Evolutionary conservation across 1,140 invertebrate genomes (phyloP).

Genomic region (Pseudomyrmex concolor): DNA sequence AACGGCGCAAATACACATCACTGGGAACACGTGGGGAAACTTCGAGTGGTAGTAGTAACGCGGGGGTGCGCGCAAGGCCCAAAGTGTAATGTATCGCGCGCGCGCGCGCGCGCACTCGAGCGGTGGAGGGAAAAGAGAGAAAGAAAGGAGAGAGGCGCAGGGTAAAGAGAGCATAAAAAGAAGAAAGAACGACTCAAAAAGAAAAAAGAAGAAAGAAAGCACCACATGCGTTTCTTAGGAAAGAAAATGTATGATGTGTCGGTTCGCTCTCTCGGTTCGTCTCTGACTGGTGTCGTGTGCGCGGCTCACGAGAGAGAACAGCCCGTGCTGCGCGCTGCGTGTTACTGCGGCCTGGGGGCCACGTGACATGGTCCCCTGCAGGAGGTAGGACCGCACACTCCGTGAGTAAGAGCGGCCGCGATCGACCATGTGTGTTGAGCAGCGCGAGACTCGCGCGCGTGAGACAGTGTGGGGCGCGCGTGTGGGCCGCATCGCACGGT

Average conservation of each 20-base stretch:
- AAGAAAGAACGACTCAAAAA: conserved; percentile 21
- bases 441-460: conserved; percentile 70
- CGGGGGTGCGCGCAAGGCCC: conserved; percentile 31
- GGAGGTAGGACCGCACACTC: conserved; percentile 74
- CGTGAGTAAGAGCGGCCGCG: conserved; percentile 51
- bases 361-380: conserved; percentile 77
- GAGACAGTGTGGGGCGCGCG: conserved; percentile 67
- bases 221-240: conserved; percentile 62
- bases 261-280: conserved; percentile 82
- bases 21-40: conserved; percentile 49
- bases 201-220: conserved; percentile 54
- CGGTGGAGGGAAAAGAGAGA: not conserved
- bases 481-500: conserved; percentile 68
- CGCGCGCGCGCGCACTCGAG: not conserved
- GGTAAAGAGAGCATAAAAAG: conserved; percentile 13
- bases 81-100: not conserved
- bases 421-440: conserved; percentile 64
- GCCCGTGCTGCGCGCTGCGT: conserved; percentile 74
- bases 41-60: conserved; percentile 29
- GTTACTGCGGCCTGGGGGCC: conserved; percentile 71
- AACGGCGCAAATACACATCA: conserved; percentile 29
- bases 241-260: conserved; percentile 67
- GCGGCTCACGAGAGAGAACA: conserved; percentile 72
- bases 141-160: conserved; percentile 29
- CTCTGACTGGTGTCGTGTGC: conserved; percentile 79